Conservation (phyloP, 2,797 vertebrate species). For the Liparis tanakae region DNA sequence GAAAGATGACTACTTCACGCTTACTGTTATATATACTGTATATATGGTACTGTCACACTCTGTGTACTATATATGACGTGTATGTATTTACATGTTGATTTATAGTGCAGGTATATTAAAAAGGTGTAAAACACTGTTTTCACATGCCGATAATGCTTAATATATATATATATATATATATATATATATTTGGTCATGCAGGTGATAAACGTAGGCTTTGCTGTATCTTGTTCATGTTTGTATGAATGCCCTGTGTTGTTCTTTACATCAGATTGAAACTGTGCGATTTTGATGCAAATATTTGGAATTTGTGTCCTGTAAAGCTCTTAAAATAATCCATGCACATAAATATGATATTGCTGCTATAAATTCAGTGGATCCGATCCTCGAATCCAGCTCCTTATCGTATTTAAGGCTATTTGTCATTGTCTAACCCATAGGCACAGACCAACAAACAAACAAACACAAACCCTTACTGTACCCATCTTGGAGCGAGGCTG, state of each 20-base stretch:
- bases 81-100: background rate
- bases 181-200: slow-evolving; percentile 4
- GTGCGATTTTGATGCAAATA: slow-evolving; percentile 7
- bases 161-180: slow-evolving; percentile 2
- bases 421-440: slow-evolving; percentile 33
- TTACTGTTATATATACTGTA: background rate
- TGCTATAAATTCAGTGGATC: slow-evolving; percentile 26
- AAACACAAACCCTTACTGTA: background rate
- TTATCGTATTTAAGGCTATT: slow-evolving; percentile 35
- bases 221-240: slow-evolving; percentile 17
- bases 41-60: background rate
- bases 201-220: background rate
- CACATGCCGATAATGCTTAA: background rate
- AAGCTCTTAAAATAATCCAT: slow-evolving; percentile 25
- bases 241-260: slow-evolving; percentile 11
- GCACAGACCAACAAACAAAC: background rate
- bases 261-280: slow-evolving; percentile 16
- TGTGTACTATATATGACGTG: too few relatives aligned
- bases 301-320: slow-evolving; percentile 13
- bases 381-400: slow-evolving; percentile 19
- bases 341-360: slow-evolving; percentile 20
- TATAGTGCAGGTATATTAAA: background rate
- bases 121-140: background rate
- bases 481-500: slow-evolving; percentile 10
- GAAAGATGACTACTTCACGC: background rate